Conservation (phyloP, 2,888 invertebrate species). For the Carterocephalus palaemon region DNA sequence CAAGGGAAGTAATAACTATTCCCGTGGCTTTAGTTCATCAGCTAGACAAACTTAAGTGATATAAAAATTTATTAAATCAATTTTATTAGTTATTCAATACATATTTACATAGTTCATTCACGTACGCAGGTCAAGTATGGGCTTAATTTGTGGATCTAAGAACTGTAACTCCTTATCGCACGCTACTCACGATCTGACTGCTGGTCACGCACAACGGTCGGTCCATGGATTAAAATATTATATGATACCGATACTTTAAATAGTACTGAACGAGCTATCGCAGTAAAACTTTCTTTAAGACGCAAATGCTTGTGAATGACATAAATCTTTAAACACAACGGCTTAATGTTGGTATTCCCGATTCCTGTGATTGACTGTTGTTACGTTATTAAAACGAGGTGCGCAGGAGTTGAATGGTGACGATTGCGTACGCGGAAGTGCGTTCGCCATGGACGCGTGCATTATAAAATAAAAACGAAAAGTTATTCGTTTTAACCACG, state of each 20-base stretch:
- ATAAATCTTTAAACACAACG: constrained; percentile 27
- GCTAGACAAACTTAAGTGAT: too few relatives aligned
- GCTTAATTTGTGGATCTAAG: too few relatives aligned
- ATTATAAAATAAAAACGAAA: constrained; percentile 44
- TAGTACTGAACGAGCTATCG: constrained; percentile 42
- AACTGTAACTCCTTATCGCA: too few relatives aligned
- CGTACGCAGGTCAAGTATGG: too few relatives aligned
- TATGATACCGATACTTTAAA: too few relatives aligned
- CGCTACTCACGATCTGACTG: constrained; percentile 40
- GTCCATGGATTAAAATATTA: constrained; percentile 54
- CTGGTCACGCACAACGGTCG: constrained; percentile 56
- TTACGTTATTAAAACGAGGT: constrained; percentile 39
- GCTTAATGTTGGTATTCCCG: constrained; percentile 39
- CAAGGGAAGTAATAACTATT: too few relatives aligned
- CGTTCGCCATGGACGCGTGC: constrained; percentile 45
- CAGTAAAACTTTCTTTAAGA: constrained; percentile 60
- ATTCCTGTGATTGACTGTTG: constrained; percentile 29
- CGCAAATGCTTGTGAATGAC: constrained; percentile 47
- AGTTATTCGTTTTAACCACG: too few relatives aligned
- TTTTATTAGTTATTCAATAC: too few relatives aligned
- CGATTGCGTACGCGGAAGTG: constrained; percentile 51
- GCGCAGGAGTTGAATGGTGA: constrained; percentile 55
- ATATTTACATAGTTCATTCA: too few relatives aligned
- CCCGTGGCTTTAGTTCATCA: too few relatives aligned
- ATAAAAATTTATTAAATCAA: too few relatives aligned